Base-by-base conservation (phyloP, 2,113 vertebrate genomes). In the Columbina picui region DNA sequence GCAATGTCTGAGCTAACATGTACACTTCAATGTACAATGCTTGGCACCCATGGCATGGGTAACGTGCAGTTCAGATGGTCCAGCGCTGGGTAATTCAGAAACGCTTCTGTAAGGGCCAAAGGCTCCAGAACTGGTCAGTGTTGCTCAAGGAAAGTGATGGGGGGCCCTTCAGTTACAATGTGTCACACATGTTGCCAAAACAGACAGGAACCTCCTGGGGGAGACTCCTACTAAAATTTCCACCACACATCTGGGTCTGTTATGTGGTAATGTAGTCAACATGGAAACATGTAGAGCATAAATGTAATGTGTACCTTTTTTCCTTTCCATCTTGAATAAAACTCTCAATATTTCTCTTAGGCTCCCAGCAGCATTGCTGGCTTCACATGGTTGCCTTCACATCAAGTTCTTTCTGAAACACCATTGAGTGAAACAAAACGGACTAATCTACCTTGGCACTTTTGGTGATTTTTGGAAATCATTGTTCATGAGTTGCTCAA, bases 1-100 rank as follows among this genome's bases (percentile, higher is more conserved):
- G 23, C 52, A 67, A 23, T 4, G 6, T 56, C 36, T 45, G 29
- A 68, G 21, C 41, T 59, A 52, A 56, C 27, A 43, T 0, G 1
- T 50, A 36, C 10, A n/a, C 56, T 52, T 76, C 63, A 30, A 0
- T 2, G 0, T 52, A 27, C 22, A 22, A n/a, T 69, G 41, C 50
- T 69, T 70, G 50, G 20, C 23, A 65, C 26, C 45, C 11, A 5
- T 49, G 57, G 21, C 17, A 23, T 10, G 29, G 68, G 10, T 55
- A 77, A 38, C 6, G 2, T 38, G 22, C 52, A 49, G 43, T 18
- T 14, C 56, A 53, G n/a, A 27, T 47, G 25, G 26, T 49, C 13
- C 64, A 50, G 57, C 0, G 1, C 22, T 14, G 27, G 14, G 30
- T n/a, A 34, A 65, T 50, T 55, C 52, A 71, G 70, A 60, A 90